Evolutionary conservation across 1,140 invertebrate species (phyloP), one percentile per base, ranked within the genome.

Genomic region (Ips nitidus): DNA sequence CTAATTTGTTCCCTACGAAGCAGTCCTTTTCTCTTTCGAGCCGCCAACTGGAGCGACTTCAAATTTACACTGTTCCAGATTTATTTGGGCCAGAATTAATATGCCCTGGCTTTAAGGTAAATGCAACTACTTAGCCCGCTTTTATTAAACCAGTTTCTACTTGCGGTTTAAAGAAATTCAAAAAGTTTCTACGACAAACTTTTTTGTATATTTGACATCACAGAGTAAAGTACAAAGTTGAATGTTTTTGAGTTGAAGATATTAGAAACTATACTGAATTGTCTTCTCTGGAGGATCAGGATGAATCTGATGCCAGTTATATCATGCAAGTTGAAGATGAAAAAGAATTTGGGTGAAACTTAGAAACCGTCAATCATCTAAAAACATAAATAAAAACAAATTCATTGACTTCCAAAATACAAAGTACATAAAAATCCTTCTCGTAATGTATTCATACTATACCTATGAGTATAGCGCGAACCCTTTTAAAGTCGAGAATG

Each of bases 401-500:
- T 47, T 47, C 45, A 47, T 4, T 5, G 45, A 47, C 45, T 47
- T 47, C 45, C 4, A n/a, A 47, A 5, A 47, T 47, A 47, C 4
- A 47, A 47, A 47, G 52, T 53, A 8, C 36, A 4, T 41, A 6
- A 50, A 61, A 61, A 61, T 61, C 59, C 36, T 22, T 61, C 7
- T 22, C 22, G 22, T 50, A 50, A 61, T 61, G 8, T 61, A 45
- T 61, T 63, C 61, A 63, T 41, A 40, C 37, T 61, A 22, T 22
- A 47, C 59, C 59, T 61, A 61, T 45, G 59, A 60, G 58, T n/a
- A 47, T 61, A 3, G 59, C 58, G 38, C 42, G 47, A 69, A 69
- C 66, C 58, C 66, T 62, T 62, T 69, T 69, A 69, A 61, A 69
- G 41, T 42, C 53, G 57, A 69, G 64, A 59, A 59, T 60, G 55